Base-by-base conservation (phyloP, 2,113 vertebrate species). In the Sialia sialis region DNA sequence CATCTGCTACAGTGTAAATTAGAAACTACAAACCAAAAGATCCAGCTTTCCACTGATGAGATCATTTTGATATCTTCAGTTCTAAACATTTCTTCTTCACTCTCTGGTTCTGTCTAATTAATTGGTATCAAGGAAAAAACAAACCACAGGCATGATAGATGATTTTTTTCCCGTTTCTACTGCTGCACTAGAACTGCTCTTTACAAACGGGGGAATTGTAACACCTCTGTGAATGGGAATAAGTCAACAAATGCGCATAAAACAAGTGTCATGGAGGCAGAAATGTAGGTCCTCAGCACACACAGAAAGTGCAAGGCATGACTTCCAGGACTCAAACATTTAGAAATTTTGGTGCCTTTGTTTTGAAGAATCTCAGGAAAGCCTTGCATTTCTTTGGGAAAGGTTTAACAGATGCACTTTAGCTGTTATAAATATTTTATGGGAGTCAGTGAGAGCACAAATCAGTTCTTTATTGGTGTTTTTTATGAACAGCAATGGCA, bases 1-100 rank as follows among this genome's bases (percentile, higher is more conserved):
- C 93, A 95, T 96, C 91, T 97, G 95, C 87, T 88, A 7, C 75
- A 67, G 34, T 23, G 23, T 70, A 94, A 96, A 95, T 97, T 90
- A 94, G 75, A 89, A 96, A 69, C 84, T 41, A 87, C 62, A 80
- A 93, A 54, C 70, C 55, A 90, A 85, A 73, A 54, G 51, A 94
- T 85, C 51, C 75, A 91, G 10, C 70, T 88, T 95, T 87, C 44
- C 7, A 14, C 75, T 90, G 63, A 93, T 83, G 81, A 90, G 82
- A 90, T 94, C 2, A 85, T 87, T 95, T 80, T 93, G 81, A 46
- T 79, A 73, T 73, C 66, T 94, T 95, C 59, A 88, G 63, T 85
- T 93, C 67, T 88, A 74, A 86, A 82, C 27, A 39, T 66, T 84
- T 79, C 38, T 84, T 89, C 70, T 85, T 16, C 39, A 19, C 27